Evolutionary conservation across 2,113 vertebrate genomes (phyloP).

Genomic region (Hydrolagus affinis): DNA sequence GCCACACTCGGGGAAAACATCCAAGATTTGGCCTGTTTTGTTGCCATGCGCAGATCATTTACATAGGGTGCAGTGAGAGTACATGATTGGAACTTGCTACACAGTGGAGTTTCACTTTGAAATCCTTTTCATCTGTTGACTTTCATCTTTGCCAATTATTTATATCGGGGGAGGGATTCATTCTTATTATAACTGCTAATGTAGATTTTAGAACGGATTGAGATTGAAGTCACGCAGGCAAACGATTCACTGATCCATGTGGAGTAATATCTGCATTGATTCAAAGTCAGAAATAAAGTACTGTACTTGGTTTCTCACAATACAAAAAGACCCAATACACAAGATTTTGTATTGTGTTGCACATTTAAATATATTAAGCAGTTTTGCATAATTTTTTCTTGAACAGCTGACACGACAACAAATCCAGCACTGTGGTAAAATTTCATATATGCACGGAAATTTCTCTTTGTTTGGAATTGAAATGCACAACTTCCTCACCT

Average conservation of each 20-base stretch:
- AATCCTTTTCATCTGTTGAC: background rate
- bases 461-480: too few species aligned
- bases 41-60: background rate
- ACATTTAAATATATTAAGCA: too few species aligned
- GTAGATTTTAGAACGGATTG: background rate
- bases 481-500: too few species aligned
- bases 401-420: too few species aligned
- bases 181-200: background rate
- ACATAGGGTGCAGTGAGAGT: background rate
- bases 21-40: background rate
- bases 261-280: background rate
- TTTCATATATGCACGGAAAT: too few species aligned
- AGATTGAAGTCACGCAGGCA: background rate
- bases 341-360: too few species aligned
- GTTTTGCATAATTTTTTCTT: too few species aligned
- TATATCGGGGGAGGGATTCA: too few species aligned
- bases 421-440: too few species aligned
- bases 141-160: background rate
- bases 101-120: background rate
- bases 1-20: background rate
- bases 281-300: background rate
- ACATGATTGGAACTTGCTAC: background rate
- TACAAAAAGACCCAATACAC: too few species aligned
- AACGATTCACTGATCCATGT: background rate
- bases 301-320: too few species aligned